Conservation (phyloP, 1,140 invertebrate genomes). For the Hyphantria cunea region DNA sequence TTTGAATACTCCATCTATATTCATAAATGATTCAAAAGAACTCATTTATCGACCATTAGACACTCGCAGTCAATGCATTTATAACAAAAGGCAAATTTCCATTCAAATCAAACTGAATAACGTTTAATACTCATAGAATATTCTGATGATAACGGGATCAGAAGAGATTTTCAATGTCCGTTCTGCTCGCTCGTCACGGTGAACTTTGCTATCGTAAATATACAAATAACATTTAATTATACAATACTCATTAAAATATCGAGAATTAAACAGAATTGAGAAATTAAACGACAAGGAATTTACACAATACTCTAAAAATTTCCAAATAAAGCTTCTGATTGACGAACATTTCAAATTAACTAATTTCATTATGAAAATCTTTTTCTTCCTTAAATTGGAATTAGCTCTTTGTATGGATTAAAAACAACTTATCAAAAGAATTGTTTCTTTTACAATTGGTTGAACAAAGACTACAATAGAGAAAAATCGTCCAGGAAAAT, state of each 20-base stretch:
- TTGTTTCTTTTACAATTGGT: conserved; percentile 36
- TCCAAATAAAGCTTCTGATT: background rate
- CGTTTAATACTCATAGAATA: conserved; percentile 39
- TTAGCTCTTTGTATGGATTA: conserved; percentile 39
- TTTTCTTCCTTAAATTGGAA: conserved; percentile 33
- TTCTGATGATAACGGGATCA: conserved; percentile 34
- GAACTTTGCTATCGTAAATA: no score
- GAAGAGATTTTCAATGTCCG: conserved; percentile 35
- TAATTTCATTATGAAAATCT: conserved; percentile 42
- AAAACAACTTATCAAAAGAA: conserved; percentile 42
- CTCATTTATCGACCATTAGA: conserved; percentile 28
- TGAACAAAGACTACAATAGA: no score
- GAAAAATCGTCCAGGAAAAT: conserved; percentile 23
- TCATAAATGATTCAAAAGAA: conserved; percentile 2
- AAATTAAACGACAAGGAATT: no score
- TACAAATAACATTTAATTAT: no score
- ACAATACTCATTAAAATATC: no score
- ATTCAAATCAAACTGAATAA: conserved; percentile 28
- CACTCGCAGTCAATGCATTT: conserved; percentile 18
- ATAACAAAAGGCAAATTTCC: conserved; percentile 26
- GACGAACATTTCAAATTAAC: conserved; percentile 26
- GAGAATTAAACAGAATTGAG: no score
- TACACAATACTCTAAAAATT: no score
- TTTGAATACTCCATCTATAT: no score
- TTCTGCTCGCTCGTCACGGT: background rate